phyloP scores from a whole-genome alignment of 2,888 invertebrate genomes.

The Spicauda simplicius region DNA sequence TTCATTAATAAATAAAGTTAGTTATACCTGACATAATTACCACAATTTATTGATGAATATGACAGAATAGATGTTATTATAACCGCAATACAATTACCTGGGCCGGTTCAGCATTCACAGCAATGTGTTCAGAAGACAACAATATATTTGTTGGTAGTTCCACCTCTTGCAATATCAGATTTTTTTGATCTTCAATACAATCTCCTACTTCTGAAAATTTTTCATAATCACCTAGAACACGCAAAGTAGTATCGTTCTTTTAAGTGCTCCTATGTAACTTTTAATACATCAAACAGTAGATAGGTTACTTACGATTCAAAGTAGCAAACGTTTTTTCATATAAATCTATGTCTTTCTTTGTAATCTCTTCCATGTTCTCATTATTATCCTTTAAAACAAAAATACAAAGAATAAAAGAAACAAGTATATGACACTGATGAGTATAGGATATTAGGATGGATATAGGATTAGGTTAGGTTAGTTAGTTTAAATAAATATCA shows the following conservation, averaged over 20 bases:
- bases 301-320: constrained; percentile 73
- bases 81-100: not conserved
- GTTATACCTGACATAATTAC: too few relatives aligned
- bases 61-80: not conserved
- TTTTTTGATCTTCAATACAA: constrained; percentile 67
- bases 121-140: constrained; percentile 47
- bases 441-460: too few relatives aligned
- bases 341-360: constrained; percentile 41
- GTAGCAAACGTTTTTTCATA: constrained; percentile 55
- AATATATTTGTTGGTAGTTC: constrained; percentile 57
- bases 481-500: too few relatives aligned
- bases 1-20: too few relatives aligned
- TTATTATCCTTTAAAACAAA: constrained; percentile 3
- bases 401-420: not conserved
- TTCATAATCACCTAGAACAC: constrained; percentile 68
- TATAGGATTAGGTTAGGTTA: too few relatives aligned
- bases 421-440: too few relatives aligned
- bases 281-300: not conserved
- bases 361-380: constrained; percentile 33
- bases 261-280: not conserved
- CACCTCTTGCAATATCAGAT: constrained; percentile 68
- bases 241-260: not conserved
- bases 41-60: too few relatives aligned
- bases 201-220: constrained; percentile 71
- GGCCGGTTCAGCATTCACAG: not conserved